Conservation (phyloP, 2,888 invertebrate genomes). For the Patella caerulea region DNA sequence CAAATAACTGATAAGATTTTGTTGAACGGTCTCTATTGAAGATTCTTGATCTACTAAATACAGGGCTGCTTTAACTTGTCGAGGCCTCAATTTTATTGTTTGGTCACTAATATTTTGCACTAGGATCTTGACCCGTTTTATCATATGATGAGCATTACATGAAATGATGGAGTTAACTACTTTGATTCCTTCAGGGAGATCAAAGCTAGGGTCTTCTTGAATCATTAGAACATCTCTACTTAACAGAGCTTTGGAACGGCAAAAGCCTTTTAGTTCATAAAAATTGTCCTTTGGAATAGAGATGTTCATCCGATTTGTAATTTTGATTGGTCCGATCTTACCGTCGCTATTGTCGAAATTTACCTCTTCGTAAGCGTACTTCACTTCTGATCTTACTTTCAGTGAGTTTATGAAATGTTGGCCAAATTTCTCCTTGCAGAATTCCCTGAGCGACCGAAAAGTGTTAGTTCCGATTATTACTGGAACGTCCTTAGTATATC, state of each 20-base stretch:
- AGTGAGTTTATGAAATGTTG: neutral
- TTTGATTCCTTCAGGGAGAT: neutral
- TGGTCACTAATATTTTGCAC: neutral
- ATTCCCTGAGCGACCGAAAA: neutral
- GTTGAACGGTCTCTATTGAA: neutral
- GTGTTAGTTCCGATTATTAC: constrained; percentile 17
- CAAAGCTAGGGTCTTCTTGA: neutral
- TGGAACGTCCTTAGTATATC: constrained; percentile 4
- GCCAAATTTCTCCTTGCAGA: neutral
- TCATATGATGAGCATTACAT: neutral
- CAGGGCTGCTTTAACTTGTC: neutral
- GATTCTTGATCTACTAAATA: neutral
- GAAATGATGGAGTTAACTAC: neutral
- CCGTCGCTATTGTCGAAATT: neutral
- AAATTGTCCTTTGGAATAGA: neutral
- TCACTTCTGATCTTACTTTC: neutral
- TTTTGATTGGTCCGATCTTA: neutral
- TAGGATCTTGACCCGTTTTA: neutral
- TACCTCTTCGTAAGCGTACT: neutral
- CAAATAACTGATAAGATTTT: neutral
- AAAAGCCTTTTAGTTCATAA: neutral
- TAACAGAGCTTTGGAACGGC: neutral
- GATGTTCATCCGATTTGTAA: neutral
- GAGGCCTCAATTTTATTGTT: neutral
- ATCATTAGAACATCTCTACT: neutral